Conservation (phyloP, 1,140 invertebrate genomes). For the Euwallacea similis region DNA sequence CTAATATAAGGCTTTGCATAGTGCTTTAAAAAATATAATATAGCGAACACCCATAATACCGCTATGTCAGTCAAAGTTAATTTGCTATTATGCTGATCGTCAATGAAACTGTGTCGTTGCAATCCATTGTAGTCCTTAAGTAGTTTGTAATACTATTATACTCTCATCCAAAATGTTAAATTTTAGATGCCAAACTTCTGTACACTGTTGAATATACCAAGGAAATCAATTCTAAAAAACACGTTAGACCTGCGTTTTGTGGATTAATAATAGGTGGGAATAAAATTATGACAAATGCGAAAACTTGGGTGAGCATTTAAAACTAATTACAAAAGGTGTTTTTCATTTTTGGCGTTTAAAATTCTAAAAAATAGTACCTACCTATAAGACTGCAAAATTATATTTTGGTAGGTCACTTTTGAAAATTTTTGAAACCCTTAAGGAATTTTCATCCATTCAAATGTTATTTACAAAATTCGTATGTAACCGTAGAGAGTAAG, state of each 20-base stretch:
- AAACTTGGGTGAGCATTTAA: no score
- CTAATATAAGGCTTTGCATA: background rate
- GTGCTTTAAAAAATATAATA: constrained; percentile 1
- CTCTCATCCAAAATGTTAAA: no score
- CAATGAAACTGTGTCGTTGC: no score
- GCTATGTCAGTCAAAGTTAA: background rate
- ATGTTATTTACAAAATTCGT: constrained; percentile 1
- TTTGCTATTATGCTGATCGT: background rate
- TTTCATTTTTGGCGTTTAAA: background rate
- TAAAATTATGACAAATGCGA: no score
- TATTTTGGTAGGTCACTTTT: constrained; percentile 14
- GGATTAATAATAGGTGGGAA: no score
- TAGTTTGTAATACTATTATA: no score
- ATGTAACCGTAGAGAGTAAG: background rate
- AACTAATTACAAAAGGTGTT: background rate
- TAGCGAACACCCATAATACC: background rate
- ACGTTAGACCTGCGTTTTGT: no score
- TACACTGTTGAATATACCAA: no score
- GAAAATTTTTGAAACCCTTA: background rate
- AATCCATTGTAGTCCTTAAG: no score
- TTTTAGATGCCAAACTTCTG: no score
- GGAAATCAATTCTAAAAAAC: no score
- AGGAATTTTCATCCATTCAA: constrained; percentile 5
- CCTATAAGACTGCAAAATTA: constrained; percentile 33
- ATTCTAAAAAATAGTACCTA: constrained; percentile 17